Base-by-base conservation (phyloP, 2,888 invertebrate genomes). In the Sycophila texana region DNA sequence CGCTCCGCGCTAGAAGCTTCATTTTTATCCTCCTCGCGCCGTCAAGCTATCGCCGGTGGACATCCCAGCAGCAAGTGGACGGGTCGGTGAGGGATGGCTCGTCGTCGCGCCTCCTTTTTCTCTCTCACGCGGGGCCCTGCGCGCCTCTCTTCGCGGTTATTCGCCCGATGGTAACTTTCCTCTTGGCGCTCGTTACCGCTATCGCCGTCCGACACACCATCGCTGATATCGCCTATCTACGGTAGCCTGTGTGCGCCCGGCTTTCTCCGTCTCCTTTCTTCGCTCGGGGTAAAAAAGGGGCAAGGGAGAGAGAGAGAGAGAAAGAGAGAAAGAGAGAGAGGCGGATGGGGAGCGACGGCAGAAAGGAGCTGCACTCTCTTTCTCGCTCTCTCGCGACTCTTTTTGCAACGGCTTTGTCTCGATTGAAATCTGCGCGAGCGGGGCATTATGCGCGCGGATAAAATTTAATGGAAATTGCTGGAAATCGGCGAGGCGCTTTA, bases 121-220 rank as follows among this genome's bases (percentile, higher is more conserved):
- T 49, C 49, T 16, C 78, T 4, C 26, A 10, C 39, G 16, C 30
- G 61, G 13, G 47, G 18, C 3, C 13, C 16, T 2, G 47, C 30
- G 47, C 51, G 30, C 49, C 71, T 81, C 83, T 82, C 83, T 82
- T 83, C 83, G 83, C 83, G 86, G 86, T 86, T 85, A 86, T 87
- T 86, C 85, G 84, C 85, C 83, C 84, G 85, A 84, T 87, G 85
- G 85, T 85, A 87, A 87, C 84, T 87, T 87, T 87, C 86, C 87
- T 87, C 84, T 82, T 83, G 84, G 84, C 84, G 83, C 84, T 86
- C 85, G 84, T 85, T 86, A 85, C 84, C 83, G 82, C 84, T 85
- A 85, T 86, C 83, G 26, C 80, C 84, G 83, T 79, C 83, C 83
- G 82, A 83, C 84, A 84, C 84, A 86, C 86, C 87, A 85, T 84